Evolutionary conservation across 2,888 invertebrate genomes (phyloP), one percentile per base, ranked within the genome.

Genomic region (Aleiodes leptofemur): DNA sequence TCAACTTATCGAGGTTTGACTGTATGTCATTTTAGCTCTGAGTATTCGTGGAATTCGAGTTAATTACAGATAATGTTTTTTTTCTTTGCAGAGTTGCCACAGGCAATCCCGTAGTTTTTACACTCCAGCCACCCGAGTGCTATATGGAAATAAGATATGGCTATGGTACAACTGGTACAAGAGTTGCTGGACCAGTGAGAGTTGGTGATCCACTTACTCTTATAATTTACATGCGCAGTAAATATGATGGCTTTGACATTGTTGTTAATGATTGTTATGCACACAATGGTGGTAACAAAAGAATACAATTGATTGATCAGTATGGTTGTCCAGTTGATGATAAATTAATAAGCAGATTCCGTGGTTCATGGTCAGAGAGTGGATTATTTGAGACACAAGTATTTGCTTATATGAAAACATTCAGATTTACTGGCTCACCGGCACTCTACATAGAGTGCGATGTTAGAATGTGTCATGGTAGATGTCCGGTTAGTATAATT

Each of bases 71-170:
- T 23, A 34, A 34, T 34, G n/a, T n/a, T n/a, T 34, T 34, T 34
- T 34, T 34, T 90, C 78, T 81, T 90, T 89, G 59, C 90, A 97
- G 97, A 90, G 97, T 97, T 80, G 97, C 97, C 76, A 97, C 97
- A 50, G 97, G 97, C 66, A 97, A 97, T 90, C 97, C 97, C 14
- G 96, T 97, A 16, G 96, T 97, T 53, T 97, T 97, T 87, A 97
- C 97, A 0, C 91, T 97, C 70, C 96, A 96, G 80, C 97, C 97
- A 0, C 97, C 97, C 0, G 97, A 97, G 89, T 97, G 97, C 88
- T 97, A 97, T 91, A 97, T 97, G 97, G 97, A 97, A 91, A 97
- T 97, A 84, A 92, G 97, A 80, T 94, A 96, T 82, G 97, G 97
- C 29, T 97, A 97, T 89, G 96, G 97, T 13, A 96, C 96, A 7